Conservation (phyloP, 2,797 vertebrate species). For the Poecilia wingei region DNA sequence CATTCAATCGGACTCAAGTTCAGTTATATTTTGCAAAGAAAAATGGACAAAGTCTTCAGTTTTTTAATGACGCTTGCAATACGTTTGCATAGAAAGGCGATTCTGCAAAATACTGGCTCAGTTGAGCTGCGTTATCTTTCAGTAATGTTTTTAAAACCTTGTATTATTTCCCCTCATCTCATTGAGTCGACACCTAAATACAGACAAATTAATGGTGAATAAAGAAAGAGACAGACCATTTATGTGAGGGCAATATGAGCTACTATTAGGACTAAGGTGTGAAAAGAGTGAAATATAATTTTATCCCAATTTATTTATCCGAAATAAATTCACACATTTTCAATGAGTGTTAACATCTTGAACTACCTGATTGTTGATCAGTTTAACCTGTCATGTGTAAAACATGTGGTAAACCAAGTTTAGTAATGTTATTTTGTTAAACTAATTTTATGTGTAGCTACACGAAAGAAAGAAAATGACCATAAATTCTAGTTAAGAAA, state of each 20-base stretch:
- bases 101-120: not conserved
- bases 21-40: not conserved
- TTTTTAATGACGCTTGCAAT: not conserved
- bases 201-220: not conserved
- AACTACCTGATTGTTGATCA: not conserved
- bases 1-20: not conserved
- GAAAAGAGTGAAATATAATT: not conserved
- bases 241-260: not conserved
- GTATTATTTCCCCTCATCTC: not conserved
- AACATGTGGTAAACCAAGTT: slow-evolving; percentile 39
- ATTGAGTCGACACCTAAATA: not conserved
- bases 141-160: not conserved
- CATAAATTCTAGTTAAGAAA: not conserved
- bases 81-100: not conserved
- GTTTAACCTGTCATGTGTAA: slow-evolving; percentile 30
- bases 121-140: not conserved
- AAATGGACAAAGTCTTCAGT: not conserved
- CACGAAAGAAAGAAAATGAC: slow-evolving; percentile 25
- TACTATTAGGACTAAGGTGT: not conserved
- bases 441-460: slow-evolving; percentile 34
- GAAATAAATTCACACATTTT: not conserved
- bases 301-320: not conserved
- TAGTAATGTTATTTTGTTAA: slow-evolving; percentile 60
- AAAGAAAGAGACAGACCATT: not conserved
- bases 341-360: not conserved